Percentiles rank a stretch among this genome's conserved stretches.
These are phyloP conservation scores for Araneus ventricosus DNA, from an alignment of 1,140 invertebrate species.

Conservation along the genomic window DNA sequence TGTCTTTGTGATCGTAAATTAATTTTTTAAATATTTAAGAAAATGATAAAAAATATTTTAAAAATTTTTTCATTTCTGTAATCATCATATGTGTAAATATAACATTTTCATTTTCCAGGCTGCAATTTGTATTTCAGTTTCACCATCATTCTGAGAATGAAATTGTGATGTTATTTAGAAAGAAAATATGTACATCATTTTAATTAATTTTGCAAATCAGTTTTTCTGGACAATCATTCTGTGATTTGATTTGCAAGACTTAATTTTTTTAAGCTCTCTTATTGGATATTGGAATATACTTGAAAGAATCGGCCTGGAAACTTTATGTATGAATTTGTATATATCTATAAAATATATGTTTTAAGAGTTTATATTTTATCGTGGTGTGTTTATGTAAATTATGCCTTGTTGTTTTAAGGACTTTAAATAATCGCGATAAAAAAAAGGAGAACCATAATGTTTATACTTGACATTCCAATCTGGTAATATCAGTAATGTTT, in stretches of 20 bases:
- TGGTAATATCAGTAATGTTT: background rate
- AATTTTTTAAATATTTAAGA: background rate
- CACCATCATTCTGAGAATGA: background rate
- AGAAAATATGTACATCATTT: too few species aligned
- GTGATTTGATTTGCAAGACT: slow-evolving; percentile 18
- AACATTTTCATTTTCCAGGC: slow-evolving; percentile 38
- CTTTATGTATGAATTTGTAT: slow-evolving; percentile 67
- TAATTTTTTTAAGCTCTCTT: background rate
- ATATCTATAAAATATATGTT: slow-evolving; percentile 62
- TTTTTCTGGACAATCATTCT: slow-evolving; percentile 22
- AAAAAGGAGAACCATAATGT: background rate
- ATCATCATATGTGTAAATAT: slow-evolving; percentile 37
- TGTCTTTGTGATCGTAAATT: background rate
- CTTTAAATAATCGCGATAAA: background rate
- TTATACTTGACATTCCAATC: slow-evolving; percentile 52
- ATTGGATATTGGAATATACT: background rate
- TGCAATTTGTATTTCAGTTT: background rate
- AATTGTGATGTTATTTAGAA: background rate
- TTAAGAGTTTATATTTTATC: slow-evolving; percentile 70
- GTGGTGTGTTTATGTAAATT: slow-evolving; percentile 70
- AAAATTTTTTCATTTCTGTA: background rate
- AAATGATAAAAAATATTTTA: background rate
- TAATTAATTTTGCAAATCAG: background rate
- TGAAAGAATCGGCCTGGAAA: slow-evolving; percentile 34
- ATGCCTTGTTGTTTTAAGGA: slow-evolving; percentile 48